These are phyloP conservation scores for Lasioglossum marginatum DNA, from an alignment of 2,888 invertebrate genomes.

Conservation along the genomic window DNA sequence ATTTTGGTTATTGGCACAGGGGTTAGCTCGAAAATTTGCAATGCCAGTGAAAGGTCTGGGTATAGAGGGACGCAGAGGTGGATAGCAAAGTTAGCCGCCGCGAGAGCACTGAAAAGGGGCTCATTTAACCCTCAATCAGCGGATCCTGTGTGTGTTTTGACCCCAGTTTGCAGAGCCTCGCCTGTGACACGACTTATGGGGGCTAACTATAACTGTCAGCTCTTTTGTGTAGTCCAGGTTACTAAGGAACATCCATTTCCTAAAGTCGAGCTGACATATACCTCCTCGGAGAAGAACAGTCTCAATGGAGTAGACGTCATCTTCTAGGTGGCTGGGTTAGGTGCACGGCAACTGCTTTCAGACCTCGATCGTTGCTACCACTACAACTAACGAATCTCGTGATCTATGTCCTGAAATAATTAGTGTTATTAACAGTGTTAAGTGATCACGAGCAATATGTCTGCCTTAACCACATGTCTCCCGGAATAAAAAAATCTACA, in stretches of 20 bases:
- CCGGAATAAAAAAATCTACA: neutral
- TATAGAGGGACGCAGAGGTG: neutral
- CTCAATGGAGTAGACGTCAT: slow-evolving; percentile 4
- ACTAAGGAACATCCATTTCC: neutral
- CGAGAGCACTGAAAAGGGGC: neutral
- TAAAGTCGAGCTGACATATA: too few species aligned
- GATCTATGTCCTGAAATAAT: neutral
- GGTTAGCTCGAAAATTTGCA: too few species aligned
- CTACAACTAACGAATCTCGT: neutral
- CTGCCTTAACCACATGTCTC: neutral
- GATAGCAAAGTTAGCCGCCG: neutral
- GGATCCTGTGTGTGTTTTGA: neutral
- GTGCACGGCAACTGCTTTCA: neutral
- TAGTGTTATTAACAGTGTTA: neutral
- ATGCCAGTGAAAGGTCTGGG: neutral
- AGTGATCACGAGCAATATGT: neutral
- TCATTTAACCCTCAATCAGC: slow-evolving; percentile 2
- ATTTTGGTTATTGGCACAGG: too few species aligned
- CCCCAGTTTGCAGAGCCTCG: neutral
- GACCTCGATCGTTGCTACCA: neutral
- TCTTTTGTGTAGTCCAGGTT: neutral
- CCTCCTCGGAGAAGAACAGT: neutral
- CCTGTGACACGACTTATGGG: neutral
- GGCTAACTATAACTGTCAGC: neutral
- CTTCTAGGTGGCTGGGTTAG: neutral